Evolutionary conservation across 2,888 invertebrate species (phyloP).

Genomic region (Eupithecia exiguata): DNA sequence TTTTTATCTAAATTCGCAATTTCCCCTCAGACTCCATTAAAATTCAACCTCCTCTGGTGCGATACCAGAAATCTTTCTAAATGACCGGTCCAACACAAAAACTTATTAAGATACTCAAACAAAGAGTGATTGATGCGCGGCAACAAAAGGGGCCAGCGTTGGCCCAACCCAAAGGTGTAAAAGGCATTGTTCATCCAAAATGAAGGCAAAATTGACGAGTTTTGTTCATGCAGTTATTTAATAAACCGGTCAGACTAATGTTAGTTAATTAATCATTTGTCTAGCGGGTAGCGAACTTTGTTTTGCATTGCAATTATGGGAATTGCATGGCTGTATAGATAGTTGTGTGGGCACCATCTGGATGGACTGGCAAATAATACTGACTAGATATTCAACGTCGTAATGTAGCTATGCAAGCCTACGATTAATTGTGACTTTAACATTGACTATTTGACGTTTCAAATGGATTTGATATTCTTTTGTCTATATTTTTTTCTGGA

Average conservation of each 20-base stretch:
- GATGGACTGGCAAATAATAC: neutral
- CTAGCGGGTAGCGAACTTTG: constrained; percentile 53
- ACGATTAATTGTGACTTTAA: constrained; percentile 10
- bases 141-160: constrained; percentile 62
- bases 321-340: constrained; percentile 44
- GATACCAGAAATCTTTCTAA: constrained; percentile 77
- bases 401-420: neutral
- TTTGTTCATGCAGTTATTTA: constrained; percentile 71
- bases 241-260: constrained; percentile 75
- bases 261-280: constrained; percentile 74
- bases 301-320: constrained; percentile 53
- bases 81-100: constrained; percentile 79
- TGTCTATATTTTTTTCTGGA: neutral
- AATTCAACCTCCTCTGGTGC: constrained; percentile 59
- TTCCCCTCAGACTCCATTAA: constrained; percentile 61
- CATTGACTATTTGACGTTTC: constrained; percentile 8
- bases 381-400: constrained; percentile 4
- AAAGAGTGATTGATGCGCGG: constrained; percentile 79
- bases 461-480: constrained; percentile 1
- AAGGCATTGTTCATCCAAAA: constrained; percentile 64
- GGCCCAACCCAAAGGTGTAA: constrained; percentile 48
- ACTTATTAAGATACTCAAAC: constrained; percentile 82
- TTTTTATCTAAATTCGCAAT: constrained; percentile 49
- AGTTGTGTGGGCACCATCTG: constrained; percentile 28
- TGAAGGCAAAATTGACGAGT: constrained; percentile 59